Evolutionary conservation across 2,797 vertebrate species (phyloP).

Genomic region (Huso huso): DNA sequence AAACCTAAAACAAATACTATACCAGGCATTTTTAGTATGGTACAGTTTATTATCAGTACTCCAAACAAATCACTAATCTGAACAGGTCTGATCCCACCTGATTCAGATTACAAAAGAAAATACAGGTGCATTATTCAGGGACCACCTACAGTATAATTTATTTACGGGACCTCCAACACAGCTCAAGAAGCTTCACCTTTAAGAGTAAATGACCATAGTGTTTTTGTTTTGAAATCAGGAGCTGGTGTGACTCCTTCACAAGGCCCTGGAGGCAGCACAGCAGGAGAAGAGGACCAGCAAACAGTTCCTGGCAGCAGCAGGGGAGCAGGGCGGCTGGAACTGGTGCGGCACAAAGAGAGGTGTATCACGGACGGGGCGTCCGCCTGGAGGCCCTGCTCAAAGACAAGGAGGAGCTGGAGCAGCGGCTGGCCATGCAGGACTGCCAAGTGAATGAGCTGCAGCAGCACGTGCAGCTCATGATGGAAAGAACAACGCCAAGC

Average conservation of each 20-base stretch:
- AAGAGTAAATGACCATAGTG: not conserved
- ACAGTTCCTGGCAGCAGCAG: conserved; percentile 59
- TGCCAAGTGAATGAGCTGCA: conserved; percentile 60
- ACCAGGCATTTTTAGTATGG: too few species aligned
- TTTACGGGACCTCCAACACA: too few species aligned
- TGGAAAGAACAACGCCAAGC: conserved; percentile 79
- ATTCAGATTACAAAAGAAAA: too few species aligned
- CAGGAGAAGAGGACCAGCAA: conserved; percentile 77
- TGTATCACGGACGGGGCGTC: conserved; percentile 57
- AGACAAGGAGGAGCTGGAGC: conserved; percentile 54
- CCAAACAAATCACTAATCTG: too few species aligned
- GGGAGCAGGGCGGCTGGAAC: conserved; percentile 76
- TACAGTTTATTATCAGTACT: too few species aligned
- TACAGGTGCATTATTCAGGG: too few species aligned
- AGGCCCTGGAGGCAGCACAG: conserved; percentile 80
- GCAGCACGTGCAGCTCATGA: conserved; percentile 56
- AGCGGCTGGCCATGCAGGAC: conserved; percentile 49
- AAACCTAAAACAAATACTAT: too few species aligned
- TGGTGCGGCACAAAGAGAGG: conserved; percentile 79
- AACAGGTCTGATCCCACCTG: too few species aligned
- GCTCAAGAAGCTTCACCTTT: too few species aligned
- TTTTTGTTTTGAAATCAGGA: conserved; percentile 54
- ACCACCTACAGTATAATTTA: too few species aligned
- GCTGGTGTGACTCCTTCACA: conserved; percentile 81
- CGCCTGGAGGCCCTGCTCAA: conserved; percentile 51